phyloP scores from a whole-genome alignment of 2,888 invertebrate species.

The Acleris cristana region DNA sequence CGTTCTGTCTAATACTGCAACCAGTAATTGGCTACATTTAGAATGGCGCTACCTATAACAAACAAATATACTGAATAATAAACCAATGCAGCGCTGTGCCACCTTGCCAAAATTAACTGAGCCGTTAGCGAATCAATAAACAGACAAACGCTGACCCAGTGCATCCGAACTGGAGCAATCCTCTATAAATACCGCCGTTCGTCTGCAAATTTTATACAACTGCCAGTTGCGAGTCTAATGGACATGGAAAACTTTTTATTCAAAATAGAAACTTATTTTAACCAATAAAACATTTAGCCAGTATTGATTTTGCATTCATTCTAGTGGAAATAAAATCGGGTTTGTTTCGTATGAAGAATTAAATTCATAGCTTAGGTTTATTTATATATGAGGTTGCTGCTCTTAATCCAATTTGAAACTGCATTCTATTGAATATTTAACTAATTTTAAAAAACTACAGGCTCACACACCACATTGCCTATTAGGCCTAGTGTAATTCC shows the following conservation, averaged over 20 bases:
- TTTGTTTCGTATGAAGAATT: too few relatives aligned
- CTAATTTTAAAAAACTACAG: too few relatives aligned
- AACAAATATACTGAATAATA: too few relatives aligned
- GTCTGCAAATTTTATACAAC: conserved; percentile 69
- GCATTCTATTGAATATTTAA: too few relatives aligned
- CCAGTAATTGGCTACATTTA: too few relatives aligned
- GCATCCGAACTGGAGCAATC: conserved; percentile 71
- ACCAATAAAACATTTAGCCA: conserved; percentile 12
- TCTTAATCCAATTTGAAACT: too few relatives aligned
- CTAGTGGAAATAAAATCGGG: conserved; percentile 3
- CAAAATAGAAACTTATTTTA: conserved; percentile 28
- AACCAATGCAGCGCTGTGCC: conserved; percentile 31
- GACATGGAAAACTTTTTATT: conserved; percentile 64
- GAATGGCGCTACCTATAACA: too few relatives aligned
- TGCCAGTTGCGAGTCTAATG: conserved; percentile 61
- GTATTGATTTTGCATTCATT: conserved; percentile 4
- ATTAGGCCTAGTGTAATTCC: too few relatives aligned
- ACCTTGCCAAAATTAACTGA: conserved; percentile 76
- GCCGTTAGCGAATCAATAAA: conserved; percentile 77
- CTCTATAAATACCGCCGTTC: conserved; percentile 71
- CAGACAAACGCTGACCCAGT: conserved; percentile 71
- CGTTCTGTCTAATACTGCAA: too few relatives aligned
- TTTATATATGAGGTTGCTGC: too few relatives aligned
- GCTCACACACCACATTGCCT: too few relatives aligned
- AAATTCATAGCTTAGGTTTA: too few relatives aligned